Percentiles rank a stretch among this genome's conserved stretches.
phyloP scores from a whole-genome alignment of 2,888 invertebrate genomes.

The Nebria brevicollis region DNA sequence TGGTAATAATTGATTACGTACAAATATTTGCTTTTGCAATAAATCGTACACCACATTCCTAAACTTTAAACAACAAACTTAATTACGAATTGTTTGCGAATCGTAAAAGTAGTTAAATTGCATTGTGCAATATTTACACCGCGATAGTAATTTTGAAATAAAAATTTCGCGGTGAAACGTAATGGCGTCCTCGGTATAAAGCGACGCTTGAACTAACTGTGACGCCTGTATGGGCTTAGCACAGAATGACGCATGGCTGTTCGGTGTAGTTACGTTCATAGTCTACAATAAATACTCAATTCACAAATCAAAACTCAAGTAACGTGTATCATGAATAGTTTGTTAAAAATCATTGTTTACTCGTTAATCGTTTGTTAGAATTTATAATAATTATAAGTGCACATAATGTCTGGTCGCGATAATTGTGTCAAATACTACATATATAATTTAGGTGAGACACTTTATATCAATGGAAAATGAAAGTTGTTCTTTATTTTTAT shows the following conservation, averaged over 20 bases:
- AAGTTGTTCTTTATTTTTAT: no score
- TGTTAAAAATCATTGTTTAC: not conserved
- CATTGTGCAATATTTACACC: no score
- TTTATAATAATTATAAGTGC: constrained; percentile 15
- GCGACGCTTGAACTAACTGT: not conserved
- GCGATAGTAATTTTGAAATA: not conserved
- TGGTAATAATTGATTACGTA: no score
- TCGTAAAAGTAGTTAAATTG: no score
- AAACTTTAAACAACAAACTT: no score
- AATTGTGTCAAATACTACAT: constrained; percentile 22
- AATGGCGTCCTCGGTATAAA: not conserved
- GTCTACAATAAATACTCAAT: not conserved
- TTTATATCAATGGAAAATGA: not conserved
- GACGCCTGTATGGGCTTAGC: not conserved
- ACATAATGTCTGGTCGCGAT: constrained; percentile 36
- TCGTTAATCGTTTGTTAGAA: not conserved
- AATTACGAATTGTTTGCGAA: no score
- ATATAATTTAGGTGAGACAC: constrained; percentile 36
- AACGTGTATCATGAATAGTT: not conserved
- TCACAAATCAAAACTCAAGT: not conserved
- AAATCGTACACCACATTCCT: no score
- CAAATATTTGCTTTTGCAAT: no score
- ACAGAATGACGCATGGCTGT: constrained; percentile 12
- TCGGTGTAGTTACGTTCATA: not conserved
- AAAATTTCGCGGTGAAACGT: not conserved